These are phyloP conservation scores for Ailurus styani DNA, from an alignment of 2,113 vertebrate genomes.

Conservation along the genomic window DNA sequence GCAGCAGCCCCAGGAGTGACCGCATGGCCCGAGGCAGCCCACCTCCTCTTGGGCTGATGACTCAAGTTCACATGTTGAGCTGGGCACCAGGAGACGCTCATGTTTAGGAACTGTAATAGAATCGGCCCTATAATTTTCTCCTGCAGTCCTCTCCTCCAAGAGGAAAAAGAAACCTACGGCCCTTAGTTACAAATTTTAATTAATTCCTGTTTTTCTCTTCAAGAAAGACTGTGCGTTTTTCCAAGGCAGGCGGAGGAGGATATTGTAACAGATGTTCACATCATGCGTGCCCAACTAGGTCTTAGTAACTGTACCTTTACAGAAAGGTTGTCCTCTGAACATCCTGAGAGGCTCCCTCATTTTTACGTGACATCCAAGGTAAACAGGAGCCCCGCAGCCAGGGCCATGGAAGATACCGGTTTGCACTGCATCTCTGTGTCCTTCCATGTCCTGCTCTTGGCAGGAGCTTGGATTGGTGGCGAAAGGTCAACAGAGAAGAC, in stretches of 20 bases:
- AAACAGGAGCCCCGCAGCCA: neutral
- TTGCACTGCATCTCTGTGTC: fast-evolving
- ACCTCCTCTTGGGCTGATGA: neutral
- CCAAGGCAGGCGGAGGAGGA: neutral
- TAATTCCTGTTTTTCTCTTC: neutral
- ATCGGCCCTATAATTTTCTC: neutral
- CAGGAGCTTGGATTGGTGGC: neutral
- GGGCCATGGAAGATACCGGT: neutral
- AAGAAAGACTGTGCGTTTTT: neutral
- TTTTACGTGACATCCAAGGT: fast-evolving
- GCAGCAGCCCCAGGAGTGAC: neutral
- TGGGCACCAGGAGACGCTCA: neutral
- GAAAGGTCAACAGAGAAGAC: neutral
- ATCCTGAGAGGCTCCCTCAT: neutral
- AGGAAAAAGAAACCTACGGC: neutral
- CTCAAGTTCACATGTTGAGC: conserved; percentile 13
- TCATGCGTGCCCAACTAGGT: neutral
- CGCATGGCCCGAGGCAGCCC: neutral
- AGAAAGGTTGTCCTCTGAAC: neutral
- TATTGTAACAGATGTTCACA: neutral
- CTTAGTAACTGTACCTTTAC: neutral
- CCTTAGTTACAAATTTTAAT: neutral
- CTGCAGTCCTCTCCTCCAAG: neutral
- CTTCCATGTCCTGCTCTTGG: neutral
- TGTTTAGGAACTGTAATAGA: neutral